Conservation (phyloP, 2,888 invertebrate genomes). For the Orgyia antiqua region DNA sequence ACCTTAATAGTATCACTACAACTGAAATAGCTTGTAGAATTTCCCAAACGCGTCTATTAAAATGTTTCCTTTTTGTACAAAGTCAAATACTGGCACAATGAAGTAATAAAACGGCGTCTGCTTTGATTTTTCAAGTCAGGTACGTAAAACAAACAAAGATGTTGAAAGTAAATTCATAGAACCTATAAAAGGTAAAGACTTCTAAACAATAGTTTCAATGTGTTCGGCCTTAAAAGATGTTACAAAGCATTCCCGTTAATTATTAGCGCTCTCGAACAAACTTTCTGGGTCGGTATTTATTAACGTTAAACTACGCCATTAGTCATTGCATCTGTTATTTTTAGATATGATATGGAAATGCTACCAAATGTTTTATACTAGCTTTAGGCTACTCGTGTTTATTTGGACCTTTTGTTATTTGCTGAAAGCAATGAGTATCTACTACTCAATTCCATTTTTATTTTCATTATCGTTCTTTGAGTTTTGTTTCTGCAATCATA, state of each 20-base stretch:
- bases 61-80: no score
- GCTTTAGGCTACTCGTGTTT: no score
- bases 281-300: conserved; percentile 52
- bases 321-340: conserved; percentile 32
- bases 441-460: no score
- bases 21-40: no score
- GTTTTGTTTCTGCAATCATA: no score
- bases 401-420: no score
- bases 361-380: conserved; percentile 1
- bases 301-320: conserved; percentile 35
- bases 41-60: no score
- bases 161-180: conserved; percentile 25
- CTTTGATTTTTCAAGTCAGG: conserved; percentile 19
- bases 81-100: conserved; percentile 2
- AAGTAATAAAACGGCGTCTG: conserved; percentile 10
- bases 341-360: conserved; percentile 13
- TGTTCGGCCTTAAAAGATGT: conserved; percentile 31
- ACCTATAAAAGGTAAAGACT: conserved; percentile 19
- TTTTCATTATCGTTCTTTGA: no score
- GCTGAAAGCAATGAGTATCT: no score
- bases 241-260: conserved; percentile 54
- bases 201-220: conserved; percentile 38
- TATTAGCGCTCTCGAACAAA: conserved; percentile 43
- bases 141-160: conserved; percentile 23
- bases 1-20: no score